Evolutionary conservation across 2,113 vertebrate species (phyloP).

Genomic region (Anoplopoma fimbria): DNA sequence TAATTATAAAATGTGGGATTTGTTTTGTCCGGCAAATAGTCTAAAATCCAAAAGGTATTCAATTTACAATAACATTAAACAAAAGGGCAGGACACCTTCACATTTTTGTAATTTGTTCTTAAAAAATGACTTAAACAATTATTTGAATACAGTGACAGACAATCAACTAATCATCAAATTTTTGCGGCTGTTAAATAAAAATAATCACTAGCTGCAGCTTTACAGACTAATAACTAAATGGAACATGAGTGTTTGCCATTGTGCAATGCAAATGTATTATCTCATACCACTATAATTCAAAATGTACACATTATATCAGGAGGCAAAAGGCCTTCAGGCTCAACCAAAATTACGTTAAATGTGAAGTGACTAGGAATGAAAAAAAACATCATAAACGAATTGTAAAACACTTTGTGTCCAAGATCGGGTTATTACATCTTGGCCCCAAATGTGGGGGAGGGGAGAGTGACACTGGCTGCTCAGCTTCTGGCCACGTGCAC

Average conservation of each 20-base stretch:
- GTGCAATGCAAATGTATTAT: background rate
- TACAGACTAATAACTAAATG: background rate
- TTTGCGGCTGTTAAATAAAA: background rate
- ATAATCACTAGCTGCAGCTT: background rate
- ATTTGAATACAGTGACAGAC: background rate
- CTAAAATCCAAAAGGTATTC: background rate
- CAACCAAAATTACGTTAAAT: background rate
- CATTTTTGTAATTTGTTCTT: no score
- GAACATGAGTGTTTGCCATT: background rate
- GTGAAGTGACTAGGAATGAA: background rate
- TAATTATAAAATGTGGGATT: background rate
- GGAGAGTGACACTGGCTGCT: constrained; percentile 2
- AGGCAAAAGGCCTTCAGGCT: background rate
- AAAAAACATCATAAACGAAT: background rate
- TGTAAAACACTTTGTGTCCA: background rate
- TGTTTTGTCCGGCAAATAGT: background rate
- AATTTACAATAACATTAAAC: background rate
- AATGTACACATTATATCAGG: background rate
- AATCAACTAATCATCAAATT: background rate
- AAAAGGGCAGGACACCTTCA: no score
- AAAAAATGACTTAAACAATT: background rate
- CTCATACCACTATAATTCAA: background rate
- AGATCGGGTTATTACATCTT: constrained; percentile 7
- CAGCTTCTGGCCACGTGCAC: constrained; percentile 42
- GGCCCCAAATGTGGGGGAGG: background rate